These are phyloP conservation scores for Rhadinocentrus ornatus DNA, from an alignment of 2,797 vertebrate genomes.

Conservation along the genomic window DNA sequence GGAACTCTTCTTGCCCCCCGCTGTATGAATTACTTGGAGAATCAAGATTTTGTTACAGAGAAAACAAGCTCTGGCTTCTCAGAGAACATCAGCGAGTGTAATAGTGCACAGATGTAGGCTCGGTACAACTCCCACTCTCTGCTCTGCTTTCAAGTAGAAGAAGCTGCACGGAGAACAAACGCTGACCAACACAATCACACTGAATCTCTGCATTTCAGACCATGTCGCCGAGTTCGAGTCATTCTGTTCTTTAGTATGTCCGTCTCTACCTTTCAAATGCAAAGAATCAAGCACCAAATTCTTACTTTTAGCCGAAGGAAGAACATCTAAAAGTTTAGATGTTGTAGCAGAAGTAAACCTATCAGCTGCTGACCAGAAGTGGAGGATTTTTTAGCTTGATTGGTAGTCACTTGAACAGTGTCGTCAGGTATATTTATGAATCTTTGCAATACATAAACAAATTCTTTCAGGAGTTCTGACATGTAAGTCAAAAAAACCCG, in stretches of 20 bases:
- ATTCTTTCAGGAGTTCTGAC: not conserved
- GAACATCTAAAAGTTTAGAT: not conserved
- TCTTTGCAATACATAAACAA: not conserved
- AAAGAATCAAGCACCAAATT: not conserved
- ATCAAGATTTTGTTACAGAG: slow-evolving; percentile 57
- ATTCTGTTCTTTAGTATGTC: not conserved
- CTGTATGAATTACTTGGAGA: slow-evolving; percentile 43
- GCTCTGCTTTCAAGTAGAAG: slow-evolving; percentile 9
- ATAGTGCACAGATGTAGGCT: slow-evolving; percentile 59
- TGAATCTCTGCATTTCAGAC: not conserved
- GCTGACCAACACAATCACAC: not conserved
- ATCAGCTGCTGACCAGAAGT: not conserved
- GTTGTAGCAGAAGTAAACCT: not conserved
- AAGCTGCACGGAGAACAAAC: slow-evolving; percentile 8
- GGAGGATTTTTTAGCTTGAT: not conserved
- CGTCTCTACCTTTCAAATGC: not conserved
- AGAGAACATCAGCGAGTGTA: slow-evolving; percentile 50
- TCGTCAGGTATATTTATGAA: not conserved
- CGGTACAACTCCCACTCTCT: slow-evolving; percentile 32
- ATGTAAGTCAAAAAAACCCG: not conserved
- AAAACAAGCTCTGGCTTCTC: slow-evolving; percentile 45
- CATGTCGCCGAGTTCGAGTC: not conserved
- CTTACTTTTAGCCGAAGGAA: not conserved
- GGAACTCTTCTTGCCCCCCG: slow-evolving; percentile 15
- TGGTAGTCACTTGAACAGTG: not conserved